Percentiles rank a stretch among this genome's conserved stretches.
These are phyloP conservation scores for Onchidella celtica DNA, from an alignment of 2,888 invertebrate species.

Conservation along the genomic window DNA sequence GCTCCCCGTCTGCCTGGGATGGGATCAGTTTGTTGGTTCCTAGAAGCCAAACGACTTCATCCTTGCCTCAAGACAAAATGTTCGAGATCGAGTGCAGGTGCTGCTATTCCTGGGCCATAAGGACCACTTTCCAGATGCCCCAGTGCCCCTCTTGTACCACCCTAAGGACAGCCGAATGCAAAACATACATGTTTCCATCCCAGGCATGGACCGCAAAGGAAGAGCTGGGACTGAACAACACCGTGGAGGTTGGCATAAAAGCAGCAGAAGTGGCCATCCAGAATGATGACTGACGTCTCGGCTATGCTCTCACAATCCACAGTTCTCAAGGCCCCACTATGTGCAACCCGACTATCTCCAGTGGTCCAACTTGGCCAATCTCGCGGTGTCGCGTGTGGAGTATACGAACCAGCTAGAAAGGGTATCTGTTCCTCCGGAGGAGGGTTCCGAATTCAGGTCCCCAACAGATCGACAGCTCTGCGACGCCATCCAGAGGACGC, in stretches of 20 bases:
- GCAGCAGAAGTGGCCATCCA: no score
- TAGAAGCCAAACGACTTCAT: conserved; percentile 4
- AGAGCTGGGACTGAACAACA: not conserved
- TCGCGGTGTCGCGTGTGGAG: conserved; percentile 14
- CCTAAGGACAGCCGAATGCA: conserved; percentile 3
- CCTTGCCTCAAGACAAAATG: not conserved
- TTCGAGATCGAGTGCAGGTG: conserved; percentile 3
- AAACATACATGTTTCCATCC: not conserved
- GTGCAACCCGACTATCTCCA: not conserved
- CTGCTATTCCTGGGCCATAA: not conserved
- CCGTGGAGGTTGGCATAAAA: not conserved
- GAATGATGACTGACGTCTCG: no score
- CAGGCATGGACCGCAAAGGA: not conserved
- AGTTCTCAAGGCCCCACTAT: conserved; percentile 9
- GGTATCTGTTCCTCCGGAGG: not conserved
- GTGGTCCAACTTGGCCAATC: conserved; percentile 29
- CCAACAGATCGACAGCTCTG: not conserved
- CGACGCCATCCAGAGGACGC: not conserved
- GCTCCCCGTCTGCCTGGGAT: not conserved
- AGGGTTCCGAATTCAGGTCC: no score
- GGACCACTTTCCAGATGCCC: not conserved
- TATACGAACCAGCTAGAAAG: conserved; percentile 25
- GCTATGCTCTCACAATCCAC: conserved; percentile 23
- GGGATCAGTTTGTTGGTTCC: not conserved
- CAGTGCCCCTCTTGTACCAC: conserved; percentile 3